Base-by-base conservation (phyloP, 2,797 vertebrate species). In the Anolis apletophallus region DNA sequence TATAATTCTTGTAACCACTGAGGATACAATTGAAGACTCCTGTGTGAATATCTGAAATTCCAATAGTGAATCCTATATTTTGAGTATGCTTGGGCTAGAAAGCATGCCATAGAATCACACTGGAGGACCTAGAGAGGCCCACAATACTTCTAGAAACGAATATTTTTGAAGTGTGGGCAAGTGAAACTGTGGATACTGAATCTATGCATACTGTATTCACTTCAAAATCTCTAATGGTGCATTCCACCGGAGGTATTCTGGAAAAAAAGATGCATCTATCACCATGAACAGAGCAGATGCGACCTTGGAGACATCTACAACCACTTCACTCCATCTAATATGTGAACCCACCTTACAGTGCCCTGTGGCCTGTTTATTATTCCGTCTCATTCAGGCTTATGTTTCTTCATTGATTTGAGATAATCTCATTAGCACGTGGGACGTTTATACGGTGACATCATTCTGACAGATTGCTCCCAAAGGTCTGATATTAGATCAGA, bases 361-460 rank as follows among this genome's bases (percentile, higher is more conserved):
- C 83, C 81, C 1, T 13, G 1, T 52, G 74, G 86, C 57, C 83
- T 57, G 81, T 85, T 88, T 80, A 88, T 85, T 83, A 84, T 69
- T 59, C 85, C 90, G 79, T 16, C 92, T 82, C 81, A 91, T 91
- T 32, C 0, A 92, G 90, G 55, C 85, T 61, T 17, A 0, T 32
- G 57, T 67, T 89, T 29, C 84, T 88, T 54, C 88, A 85, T 0
- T 54, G 89, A 90, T 46, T 86, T 78, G 88, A 94, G 93, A 91
- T 93, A 95, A 95, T 92, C 93, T 71, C 54, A 92, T 95, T 92
- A 94, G 88, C 89, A 79, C 91, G 85, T 90, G 81, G 91, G 46
- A 89, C 86, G 77, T 34, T 88, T 86, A 81, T 67, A 85, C 55
- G 54, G 88, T 94, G 94, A 93, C 94, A 95, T 95, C 94, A 94